phyloP scores from a whole-genome alignment of 2,888 invertebrate species.

The Lepetodrilus schrolli region DNA sequence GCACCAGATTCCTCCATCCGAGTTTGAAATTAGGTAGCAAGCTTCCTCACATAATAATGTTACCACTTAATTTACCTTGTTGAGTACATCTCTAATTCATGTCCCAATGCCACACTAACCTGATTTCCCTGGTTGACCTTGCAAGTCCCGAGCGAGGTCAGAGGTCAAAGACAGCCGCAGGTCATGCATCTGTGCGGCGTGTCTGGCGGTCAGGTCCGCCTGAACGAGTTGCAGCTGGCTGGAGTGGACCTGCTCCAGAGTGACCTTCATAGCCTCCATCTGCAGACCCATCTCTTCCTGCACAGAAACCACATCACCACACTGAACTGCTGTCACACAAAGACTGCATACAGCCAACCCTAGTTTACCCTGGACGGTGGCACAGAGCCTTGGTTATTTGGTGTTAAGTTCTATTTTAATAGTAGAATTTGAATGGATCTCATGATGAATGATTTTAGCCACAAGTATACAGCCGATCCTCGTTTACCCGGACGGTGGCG shows the following conservation, averaged over 20 bases:
- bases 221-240: constrained; percentile 55
- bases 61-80: too few relatives aligned
- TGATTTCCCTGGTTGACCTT: neutral
- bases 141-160: neutral
- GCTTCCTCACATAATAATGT: too few relatives aligned
- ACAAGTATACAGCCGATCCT: too few relatives aligned
- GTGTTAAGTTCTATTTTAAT: neutral
- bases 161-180: constrained; percentile 27
- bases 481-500: too few relatives aligned
- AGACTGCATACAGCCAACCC: neutral
- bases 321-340: neutral
- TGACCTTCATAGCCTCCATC: constrained; percentile 59
- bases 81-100: too few relatives aligned
- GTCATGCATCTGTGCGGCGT: constrained; percentile 44
- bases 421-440: too few relatives aligned
- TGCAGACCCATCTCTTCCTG: constrained; percentile 63
- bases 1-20: too few relatives aligned
- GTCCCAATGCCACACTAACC: too few relatives aligned
- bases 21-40: too few relatives aligned
- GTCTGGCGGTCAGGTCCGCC: constrained; percentile 51
- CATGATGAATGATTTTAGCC: too few relatives aligned
- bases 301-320: too few relatives aligned
- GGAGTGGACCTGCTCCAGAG: constrained; percentile 63
- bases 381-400: neutral
- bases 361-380: neutral